phyloP scores from a whole-genome alignment of 2,797 vertebrate species.

The Takifugu ocellatus region DNA sequence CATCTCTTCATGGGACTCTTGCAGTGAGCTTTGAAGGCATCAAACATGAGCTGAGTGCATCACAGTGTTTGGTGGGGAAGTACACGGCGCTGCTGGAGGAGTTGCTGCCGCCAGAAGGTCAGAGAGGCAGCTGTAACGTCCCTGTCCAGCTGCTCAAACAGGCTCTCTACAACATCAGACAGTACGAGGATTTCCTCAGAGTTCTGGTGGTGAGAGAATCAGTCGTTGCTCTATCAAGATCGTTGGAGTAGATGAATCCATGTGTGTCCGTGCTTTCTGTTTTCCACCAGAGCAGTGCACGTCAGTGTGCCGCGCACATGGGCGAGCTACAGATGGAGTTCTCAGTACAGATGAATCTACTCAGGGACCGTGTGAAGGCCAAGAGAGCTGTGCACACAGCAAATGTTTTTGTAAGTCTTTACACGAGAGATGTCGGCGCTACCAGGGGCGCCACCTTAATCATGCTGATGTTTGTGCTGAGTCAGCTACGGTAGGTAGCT shows the following conservation, averaged over 20 bases:
- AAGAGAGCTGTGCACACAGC: slow-evolving; percentile 77
- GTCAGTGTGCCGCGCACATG: slow-evolving; percentile 74
- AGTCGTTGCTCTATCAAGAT: background rate
- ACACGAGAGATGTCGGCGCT: too few species aligned
- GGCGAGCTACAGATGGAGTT: slow-evolving; percentile 75
- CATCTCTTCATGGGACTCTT: slow-evolving; percentile 28
- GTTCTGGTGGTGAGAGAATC: slow-evolving; percentile 82
- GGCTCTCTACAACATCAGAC: slow-evolving; percentile 84
- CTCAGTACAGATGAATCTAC: slow-evolving; percentile 63
- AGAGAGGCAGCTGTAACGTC: slow-evolving; percentile 9
- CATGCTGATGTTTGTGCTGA: background rate
- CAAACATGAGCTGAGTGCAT: slow-evolving; percentile 64
- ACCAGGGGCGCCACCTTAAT: too few species aligned
- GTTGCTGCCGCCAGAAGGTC: slow-evolving; percentile 19
- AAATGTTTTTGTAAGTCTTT: slow-evolving; percentile 84
- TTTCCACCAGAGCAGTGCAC: slow-evolving; percentile 77
- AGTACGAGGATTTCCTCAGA: slow-evolving; percentile 85
- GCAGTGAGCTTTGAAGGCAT: slow-evolving; percentile 60
- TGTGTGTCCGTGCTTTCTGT: background rate
- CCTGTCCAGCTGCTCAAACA: slow-evolving; percentile 70
- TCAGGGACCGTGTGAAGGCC: slow-evolving; percentile 74
- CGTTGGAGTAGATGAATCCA: background rate
- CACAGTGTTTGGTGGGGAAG: slow-evolving; percentile 67
- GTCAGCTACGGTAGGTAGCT: background rate
- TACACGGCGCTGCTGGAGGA: slow-evolving; percentile 84